Evolutionary conservation across 2,797 vertebrate genomes (phyloP).

Genomic region (Oryzias dopingdopingensis): DNA sequence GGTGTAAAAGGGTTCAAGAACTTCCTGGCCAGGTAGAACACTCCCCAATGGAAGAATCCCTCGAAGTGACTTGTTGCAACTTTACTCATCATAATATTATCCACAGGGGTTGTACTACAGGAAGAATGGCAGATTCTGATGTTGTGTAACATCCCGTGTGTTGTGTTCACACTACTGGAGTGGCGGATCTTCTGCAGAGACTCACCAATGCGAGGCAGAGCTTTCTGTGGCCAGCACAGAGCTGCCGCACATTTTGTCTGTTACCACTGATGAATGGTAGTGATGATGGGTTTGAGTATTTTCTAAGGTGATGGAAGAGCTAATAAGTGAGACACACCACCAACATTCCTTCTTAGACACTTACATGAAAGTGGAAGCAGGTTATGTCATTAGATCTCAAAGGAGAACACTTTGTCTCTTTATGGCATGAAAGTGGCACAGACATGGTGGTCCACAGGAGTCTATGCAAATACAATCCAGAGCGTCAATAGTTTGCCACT

Average conservation of each 20-base stretch:
- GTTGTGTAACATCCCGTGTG: constrained; percentile 33
- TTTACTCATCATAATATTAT: too few species aligned
- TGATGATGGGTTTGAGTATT: constrained; percentile 18
- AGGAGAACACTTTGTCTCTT: constrained; percentile 27
- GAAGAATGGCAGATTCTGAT: constrained; percentile 32
- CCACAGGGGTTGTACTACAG: background rate
- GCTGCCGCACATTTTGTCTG: constrained; percentile 8
- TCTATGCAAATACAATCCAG: constrained; percentile 66
- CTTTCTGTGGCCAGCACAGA: constrained; percentile 24
- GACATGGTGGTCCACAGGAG: constrained; percentile 60
- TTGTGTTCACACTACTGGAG: constrained; percentile 26
- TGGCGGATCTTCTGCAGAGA: constrained; percentile 12
- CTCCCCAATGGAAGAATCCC: too few species aligned
- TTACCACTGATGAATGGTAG: background rate
- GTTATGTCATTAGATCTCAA: constrained; percentile 36
- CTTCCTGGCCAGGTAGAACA: too few species aligned
- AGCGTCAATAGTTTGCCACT: constrained; percentile 50
- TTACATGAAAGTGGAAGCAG: constrained; percentile 23
- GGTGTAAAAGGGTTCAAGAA: too few species aligned
- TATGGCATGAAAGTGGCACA: constrained; percentile 17
- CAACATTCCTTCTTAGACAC: constrained; percentile 9
- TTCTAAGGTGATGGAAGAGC: constrained; percentile 18
- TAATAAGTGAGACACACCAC: constrained; percentile 24
- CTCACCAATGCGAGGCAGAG: constrained; percentile 18
- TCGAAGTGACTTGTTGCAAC: too few species aligned